These are phyloP conservation scores for Ceratoteleas bidentatus DNA, from an alignment of 1,140 invertebrate species.

Conservation along the genomic window DNA sequence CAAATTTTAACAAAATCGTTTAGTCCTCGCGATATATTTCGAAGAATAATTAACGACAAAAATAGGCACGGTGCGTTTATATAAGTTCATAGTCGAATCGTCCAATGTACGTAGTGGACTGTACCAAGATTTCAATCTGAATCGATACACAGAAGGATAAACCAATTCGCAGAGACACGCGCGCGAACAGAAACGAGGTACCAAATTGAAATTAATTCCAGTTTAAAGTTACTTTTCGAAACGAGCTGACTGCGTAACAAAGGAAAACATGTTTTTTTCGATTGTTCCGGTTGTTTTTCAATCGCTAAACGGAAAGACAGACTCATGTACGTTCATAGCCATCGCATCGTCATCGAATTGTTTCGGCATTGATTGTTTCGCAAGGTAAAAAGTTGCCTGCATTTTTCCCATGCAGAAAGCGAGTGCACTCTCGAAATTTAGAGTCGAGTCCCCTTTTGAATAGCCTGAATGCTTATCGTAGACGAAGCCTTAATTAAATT, in stretches of 20 bases:
- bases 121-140: constrained; percentile 55
- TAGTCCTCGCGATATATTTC: constrained; percentile 63
- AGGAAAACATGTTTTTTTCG: constrained; percentile 25
- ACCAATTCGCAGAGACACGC: constrained; percentile 40
- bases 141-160: neutral
- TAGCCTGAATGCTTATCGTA: constrained; percentile 64
- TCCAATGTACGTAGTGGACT: constrained; percentile 64
- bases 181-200: constrained; percentile 38
- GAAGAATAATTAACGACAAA: constrained; percentile 60
- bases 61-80: constrained; percentile 67
- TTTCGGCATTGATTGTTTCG: constrained; percentile 49
- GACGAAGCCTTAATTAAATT: constrained; percentile 65
- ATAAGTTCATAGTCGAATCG: constrained; percentile 67
- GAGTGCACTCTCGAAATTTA: constrained; percentile 60
- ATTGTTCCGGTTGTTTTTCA: constrained; percentile 35
- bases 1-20: constrained; percentile 48
- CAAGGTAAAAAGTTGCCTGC: constrained; percentile 38
- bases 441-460: constrained; percentile 63
- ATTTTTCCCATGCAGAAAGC: constrained; percentile 52
- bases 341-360: constrained; percentile 56
- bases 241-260: constrained; percentile 62
- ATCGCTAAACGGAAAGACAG: constrained; percentile 43
- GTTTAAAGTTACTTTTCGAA: constrained; percentile 38
- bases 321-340: constrained; percentile 51
- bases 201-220: constrained; percentile 27